A percentile compares a stretch with the other conserved stretches of the same genome.
Conservation (phyloP, 2,888 invertebrate genomes). For the Lathronympha strigana region DNA sequence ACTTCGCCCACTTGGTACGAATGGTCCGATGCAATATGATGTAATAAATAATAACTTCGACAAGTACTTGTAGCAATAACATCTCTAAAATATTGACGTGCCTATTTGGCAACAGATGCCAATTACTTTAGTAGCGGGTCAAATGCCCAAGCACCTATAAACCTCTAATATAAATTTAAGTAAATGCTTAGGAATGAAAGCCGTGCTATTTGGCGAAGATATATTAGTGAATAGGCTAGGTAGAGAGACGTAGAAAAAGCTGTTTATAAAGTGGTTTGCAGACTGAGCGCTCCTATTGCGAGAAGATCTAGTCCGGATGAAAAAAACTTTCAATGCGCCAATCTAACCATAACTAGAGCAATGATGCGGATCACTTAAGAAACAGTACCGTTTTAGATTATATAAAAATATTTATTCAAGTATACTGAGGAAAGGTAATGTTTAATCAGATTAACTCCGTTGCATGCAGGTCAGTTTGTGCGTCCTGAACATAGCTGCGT, state of each 20-base stretch:
- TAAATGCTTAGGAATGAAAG: neutral
- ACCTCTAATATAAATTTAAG: conserved; percentile 1
- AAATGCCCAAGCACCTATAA: neutral
- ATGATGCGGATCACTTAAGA: conserved; percentile 25
- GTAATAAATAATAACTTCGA: neutral
- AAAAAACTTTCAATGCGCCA: conserved; percentile 30
- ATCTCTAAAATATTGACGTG: neutral
- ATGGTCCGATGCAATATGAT: too few relatives aligned
- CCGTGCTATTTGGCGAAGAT: neutral
- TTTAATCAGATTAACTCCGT: conserved; percentile 70
- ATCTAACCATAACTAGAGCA: conserved; percentile 34
- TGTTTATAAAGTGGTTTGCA: conserved; percentile 20
- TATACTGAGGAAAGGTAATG: conserved; percentile 48
- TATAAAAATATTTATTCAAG: conserved; percentile 49
- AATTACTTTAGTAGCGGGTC: neutral
- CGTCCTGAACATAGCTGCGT: conserved; percentile 64
- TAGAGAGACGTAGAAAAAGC: conserved; percentile 12
- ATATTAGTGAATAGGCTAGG: conserved; percentile 6
- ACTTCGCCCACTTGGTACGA: too few relatives aligned
- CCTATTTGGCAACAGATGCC: neutral
- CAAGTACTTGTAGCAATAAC: neutral
- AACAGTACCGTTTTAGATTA: conserved; percentile 16
- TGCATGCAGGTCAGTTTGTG: conserved; percentile 68
- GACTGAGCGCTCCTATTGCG: conserved; percentile 3
- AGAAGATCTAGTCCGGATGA: conserved; percentile 34